Conservation (phyloP, 1,140 invertebrate species). For the Drosophila kepulauana region DNA sequence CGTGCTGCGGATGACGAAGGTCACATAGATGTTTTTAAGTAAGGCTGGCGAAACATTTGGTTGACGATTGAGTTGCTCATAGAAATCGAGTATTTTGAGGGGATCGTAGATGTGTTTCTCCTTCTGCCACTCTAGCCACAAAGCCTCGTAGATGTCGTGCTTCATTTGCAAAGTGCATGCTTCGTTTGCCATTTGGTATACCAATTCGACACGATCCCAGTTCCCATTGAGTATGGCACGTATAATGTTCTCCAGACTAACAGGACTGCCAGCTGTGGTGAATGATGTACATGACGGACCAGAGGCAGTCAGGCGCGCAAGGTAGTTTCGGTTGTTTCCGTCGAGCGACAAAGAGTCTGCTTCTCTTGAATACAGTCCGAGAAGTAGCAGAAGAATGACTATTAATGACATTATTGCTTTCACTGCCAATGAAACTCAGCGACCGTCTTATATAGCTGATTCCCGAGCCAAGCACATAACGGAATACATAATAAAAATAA, state of each 20-base stretch:
- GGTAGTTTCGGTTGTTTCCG: conserved; percentile 17
- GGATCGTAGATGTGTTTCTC: conserved; percentile 64
- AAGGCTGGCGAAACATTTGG: conserved; percentile 39
- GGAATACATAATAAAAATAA: too few species aligned
- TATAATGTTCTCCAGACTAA: conserved; percentile 47
- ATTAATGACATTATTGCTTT: conserved; percentile 21
- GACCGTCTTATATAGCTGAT: conserved; percentile 45
- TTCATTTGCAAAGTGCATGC: background rate
- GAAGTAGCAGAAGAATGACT: conserved; percentile 17
- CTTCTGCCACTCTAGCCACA: conserved; percentile 68
- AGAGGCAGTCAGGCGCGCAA: conserved; percentile 37
- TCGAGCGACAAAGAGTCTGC: background rate
- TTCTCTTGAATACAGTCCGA: conserved; percentile 9
- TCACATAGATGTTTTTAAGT: conserved; percentile 25
- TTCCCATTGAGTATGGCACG: conserved; percentile 58
- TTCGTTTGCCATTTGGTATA: background rate
- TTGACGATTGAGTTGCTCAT: conserved; percentile 34
- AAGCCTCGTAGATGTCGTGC: conserved; percentile 26
- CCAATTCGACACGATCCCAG: conserved; percentile 47
- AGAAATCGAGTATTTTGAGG: conserved; percentile 52
- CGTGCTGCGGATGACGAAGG: conserved; percentile 54
- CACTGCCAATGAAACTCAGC: background rate
- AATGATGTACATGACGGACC: background rate
- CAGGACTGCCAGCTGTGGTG: background rate
- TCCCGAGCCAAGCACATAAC: too few species aligned